phyloP scores from a whole-genome alignment of 2,113 vertebrate species.

The Gopherus flavomarginatus region DNA sequence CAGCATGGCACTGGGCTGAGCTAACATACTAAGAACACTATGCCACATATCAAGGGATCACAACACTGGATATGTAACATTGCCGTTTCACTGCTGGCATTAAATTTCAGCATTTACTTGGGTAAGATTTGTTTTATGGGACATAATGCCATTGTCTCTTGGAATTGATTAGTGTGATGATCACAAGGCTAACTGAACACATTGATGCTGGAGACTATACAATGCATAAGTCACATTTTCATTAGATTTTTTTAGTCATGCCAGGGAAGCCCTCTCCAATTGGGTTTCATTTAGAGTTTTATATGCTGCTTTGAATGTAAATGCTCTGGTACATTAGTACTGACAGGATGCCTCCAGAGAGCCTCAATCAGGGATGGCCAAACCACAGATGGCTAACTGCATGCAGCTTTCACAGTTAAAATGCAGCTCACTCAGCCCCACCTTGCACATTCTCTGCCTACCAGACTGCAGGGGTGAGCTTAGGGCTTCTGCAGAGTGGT shows the following conservation, averaged over 20 bases:
- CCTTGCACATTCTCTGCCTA: no score
- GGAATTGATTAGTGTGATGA: background rate
- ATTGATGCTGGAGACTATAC: no score
- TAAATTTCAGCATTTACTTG: background rate
- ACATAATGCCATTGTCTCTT: background rate
- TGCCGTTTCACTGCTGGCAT: background rate
- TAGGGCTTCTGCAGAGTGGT: no score
- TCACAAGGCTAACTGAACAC: background rate
- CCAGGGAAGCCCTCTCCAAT: background rate
- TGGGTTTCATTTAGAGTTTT: background rate
- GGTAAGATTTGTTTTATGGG: background rate
- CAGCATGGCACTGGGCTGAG: no score
- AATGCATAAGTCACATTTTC: background rate
- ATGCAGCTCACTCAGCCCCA: no score
- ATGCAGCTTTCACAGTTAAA: no score
- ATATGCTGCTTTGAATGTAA: background rate
- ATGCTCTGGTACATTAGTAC: background rate
- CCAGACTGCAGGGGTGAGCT: no score
- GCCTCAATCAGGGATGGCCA: no score
- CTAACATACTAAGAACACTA: no score
- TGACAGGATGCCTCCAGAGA: background rate
- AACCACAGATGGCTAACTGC: no score
- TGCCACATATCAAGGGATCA: background rate
- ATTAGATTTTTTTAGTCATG: background rate
- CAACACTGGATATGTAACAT: background rate